Base-by-base conservation (phyloP, 2,888 invertebrate genomes). In the Drosophila robusta region DNA sequence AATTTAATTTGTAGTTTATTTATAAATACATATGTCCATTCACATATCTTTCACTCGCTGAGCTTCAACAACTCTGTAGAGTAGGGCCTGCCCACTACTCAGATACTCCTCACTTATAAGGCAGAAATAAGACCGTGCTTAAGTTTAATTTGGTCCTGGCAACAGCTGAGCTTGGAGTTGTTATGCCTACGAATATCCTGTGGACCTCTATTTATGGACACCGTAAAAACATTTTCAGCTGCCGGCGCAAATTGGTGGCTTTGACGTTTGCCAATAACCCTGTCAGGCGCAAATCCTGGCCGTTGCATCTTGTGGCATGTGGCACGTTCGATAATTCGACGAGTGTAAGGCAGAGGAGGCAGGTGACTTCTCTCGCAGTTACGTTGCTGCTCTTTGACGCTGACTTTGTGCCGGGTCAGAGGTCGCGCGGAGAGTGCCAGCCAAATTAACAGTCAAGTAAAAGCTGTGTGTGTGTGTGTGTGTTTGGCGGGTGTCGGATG, bases 241-340 rank as follows among this genome's bases (percentile, higher is more conserved):
- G 58, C 29, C 44, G 38, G 24, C 38, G 22, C 29, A 51, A 61
- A 61, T 54, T 46, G 12, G 34, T 44, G 56, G 42, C 57, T 49
- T 42, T 54, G 52, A 63, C 51, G 49, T 58, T 50, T 61, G 58
- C 80, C 60, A 61, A 71, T 64, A 56, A 56, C 55, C 52, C 51
- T 68, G 63, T 39, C 79, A 75, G 64, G 26, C 50, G 46, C 36
- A 41, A 52, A 32, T 42, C 29, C 11, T 24, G 11, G 38, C 51
- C 46, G 45, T 7, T 50, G 69, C 41, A 56, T 49, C 45, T 34
- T 58, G 44, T 32, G 42, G 47, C 46, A 45, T 57, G 52, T 39
- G 50, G 42, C 42, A 55, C 52, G 52, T 60, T 65, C 36, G 36
- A 69, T 69, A 70, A 55, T 61, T 60, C 52, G 52, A 18, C 51